Evolutionary conservation across 1,140 invertebrate genomes (phyloP), one percentile per base, ranked within the genome.

Genomic region (Capitella teleta): DNA sequence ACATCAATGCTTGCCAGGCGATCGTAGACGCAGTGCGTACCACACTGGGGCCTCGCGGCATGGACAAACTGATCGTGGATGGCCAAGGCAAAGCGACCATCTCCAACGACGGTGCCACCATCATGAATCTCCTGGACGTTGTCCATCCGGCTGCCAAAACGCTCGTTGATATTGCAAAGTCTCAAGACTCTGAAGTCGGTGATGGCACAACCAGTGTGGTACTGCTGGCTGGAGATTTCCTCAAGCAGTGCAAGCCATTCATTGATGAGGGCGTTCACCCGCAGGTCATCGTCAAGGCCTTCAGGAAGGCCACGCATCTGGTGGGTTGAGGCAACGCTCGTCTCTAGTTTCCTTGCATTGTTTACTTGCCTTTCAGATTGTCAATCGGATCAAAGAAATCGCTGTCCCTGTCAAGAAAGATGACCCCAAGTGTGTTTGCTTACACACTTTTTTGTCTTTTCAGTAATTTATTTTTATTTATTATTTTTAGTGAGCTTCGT

Each of bases 51-150:
- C 96, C 96, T 38, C 80, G 95, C 28, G 96, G 96, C 28, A 96
- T 99, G 94, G 96, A 99, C 71, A 99, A 99, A 72, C 77, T 99
- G 21, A 96, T 99, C 62, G 91, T 98, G 1, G 84, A 93, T 68
- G 74, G 77, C 49, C 80, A 80, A 78, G 78, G 90, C 2, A 90
- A 89, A 70, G 83, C 89, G 0, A 94, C 92, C 1, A 98, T 99
- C 60, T 98, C 95, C 1, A 99, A 99, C 71, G 96, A 99, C 77
- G 96, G 96, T 21, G 96, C 96, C 5, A 99, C 96, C 14, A 98
- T 99, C 55, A 81, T 99, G 78, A 98, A 97, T 73, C 77, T 95
- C 24, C 72, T 99, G 34, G 93, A 99, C 67, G 86, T 99, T 64
- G 82, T 98, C 47, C 96, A 98, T 74, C 95, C 96, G 2, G 95